phyloP scores from a whole-genome alignment of 2,113 vertebrate genomes.

The Mola mola region DNA sequence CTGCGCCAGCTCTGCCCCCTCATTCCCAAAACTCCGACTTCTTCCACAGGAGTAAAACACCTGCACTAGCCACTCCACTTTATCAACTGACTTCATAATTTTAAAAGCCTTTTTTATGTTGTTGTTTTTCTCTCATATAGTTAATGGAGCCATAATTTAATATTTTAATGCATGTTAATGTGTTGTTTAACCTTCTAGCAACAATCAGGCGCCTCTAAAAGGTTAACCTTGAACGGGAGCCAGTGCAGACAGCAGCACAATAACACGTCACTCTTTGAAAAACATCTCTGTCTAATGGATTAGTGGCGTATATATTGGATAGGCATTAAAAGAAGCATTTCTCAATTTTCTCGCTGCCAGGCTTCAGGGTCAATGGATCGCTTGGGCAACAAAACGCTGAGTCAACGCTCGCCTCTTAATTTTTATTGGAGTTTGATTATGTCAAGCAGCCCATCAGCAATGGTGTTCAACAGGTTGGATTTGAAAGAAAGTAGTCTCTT shows the following conservation, averaged over 20 bases:
- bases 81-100: slow-evolving; percentile 83
- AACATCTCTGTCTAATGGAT: slow-evolving; percentile 91
- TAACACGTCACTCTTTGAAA: slow-evolving; percentile 88
- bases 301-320: slow-evolving; percentile 94
- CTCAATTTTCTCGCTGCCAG: slow-evolving; percentile 89
- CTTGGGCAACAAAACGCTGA: slow-evolving; percentile 89
- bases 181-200: slow-evolving; percentile 86
- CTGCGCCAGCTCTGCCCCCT: slow-evolving; percentile 54
- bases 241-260: slow-evolving; percentile 87
- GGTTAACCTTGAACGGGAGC: slow-evolving; percentile 91
- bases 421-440: slow-evolving; percentile 83
- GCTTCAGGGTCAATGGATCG: slow-evolving; percentile 94
- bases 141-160: slow-evolving; percentile 86
- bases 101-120: slow-evolving; percentile 87
- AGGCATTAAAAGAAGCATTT: slow-evolving; percentile 96
- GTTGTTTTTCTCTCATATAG: slow-evolving; percentile 84
- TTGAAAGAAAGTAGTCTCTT: slow-evolving; percentile 10
- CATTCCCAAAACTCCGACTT: slow-evolving; percentile 20
- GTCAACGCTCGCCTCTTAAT: slow-evolving; percentile 87
- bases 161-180: slow-evolving; percentile 88
- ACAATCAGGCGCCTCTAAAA: slow-evolving; percentile 86
- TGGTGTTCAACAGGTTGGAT: slow-evolving; percentile 29
- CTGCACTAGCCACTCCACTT: slow-evolving; percentile 59
- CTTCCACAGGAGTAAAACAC: slow-evolving; percentile 28
- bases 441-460: slow-evolving; percentile 76